A percentile compares a stretch with the other conserved stretches of the same genome.
phyloP scores from a whole-genome alignment of 2,888 invertebrate species.

The Agrochola macilenta region DNA sequence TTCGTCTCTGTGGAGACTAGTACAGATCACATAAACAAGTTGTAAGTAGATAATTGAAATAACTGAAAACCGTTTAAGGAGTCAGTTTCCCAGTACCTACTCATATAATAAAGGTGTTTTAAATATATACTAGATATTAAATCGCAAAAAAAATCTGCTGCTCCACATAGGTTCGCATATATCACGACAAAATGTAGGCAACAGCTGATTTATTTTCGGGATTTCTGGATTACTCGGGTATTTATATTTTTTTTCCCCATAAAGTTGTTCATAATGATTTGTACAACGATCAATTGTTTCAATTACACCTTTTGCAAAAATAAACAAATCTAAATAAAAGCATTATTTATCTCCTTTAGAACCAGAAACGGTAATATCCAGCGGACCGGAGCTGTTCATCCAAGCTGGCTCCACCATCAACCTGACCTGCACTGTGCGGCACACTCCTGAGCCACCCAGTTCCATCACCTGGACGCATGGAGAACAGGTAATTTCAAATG shows the following conservation, averaged over 20 bases:
- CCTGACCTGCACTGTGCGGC: conserved; percentile 95
- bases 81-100: too few species aligned
- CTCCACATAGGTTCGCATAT: too few species aligned
- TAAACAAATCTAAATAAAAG: background rate
- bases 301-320: background rate
- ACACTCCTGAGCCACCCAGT: conserved; percentile 96
- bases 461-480: conserved; percentile 96
- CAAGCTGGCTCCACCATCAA: conserved; percentile 97
- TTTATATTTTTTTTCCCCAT: too few species aligned
- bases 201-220: too few species aligned
- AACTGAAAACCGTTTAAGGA: background rate
- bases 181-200: too few species aligned
- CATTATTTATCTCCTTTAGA: conserved; percentile 87
- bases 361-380: conserved; percentile 95
- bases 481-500: conserved; percentile 88
- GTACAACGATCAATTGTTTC: too few species aligned
- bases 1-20: background rate
- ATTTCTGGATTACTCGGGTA: too few species aligned
- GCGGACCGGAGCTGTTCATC: conserved; percentile 95
- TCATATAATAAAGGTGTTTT: too few species aligned
- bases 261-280: background rate
- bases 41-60: background rate
- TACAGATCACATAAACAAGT: background rate
- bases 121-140: too few species aligned
- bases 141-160: too few species aligned